Evolutionary conservation across 2,797 vertebrate genomes (phyloP).

Genomic region (Enteromius trimaculatus): DNA sequence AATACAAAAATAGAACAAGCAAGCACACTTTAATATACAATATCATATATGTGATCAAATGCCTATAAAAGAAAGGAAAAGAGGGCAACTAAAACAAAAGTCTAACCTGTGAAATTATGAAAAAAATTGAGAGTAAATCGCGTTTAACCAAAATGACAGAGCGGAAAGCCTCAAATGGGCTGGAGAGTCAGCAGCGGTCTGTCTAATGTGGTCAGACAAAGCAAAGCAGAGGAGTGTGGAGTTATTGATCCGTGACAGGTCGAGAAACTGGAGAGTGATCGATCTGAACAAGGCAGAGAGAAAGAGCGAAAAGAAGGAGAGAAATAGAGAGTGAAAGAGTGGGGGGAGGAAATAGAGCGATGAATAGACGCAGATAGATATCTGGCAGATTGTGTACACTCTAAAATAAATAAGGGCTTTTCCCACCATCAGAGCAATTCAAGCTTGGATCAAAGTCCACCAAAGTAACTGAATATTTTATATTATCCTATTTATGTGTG

Average conservation of each 20-base stretch:
- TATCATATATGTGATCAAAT: not conserved
- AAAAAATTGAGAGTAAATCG: slow-evolving; percentile 23
- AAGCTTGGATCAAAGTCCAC: not conserved
- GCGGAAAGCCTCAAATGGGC: slow-evolving; percentile 12
- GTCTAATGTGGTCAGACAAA: slow-evolving; percentile 50
- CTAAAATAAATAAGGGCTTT: slow-evolving; percentile 16
- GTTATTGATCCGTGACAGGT: slow-evolving; percentile 54
- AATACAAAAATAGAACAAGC: not conserved
- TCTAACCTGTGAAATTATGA: slow-evolving; percentile 4
- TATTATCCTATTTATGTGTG: not conserved
- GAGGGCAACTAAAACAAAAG: not conserved
- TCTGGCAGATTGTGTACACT: slow-evolving; percentile 26
- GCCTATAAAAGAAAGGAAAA: not conserved
- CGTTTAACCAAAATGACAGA: slow-evolving; percentile 26
- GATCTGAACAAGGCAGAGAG: slow-evolving; percentile 45
- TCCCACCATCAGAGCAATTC: not conserved
- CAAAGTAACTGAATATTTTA: not conserved
- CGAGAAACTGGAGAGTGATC: slow-evolving; percentile 49
- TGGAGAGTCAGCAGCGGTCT: slow-evolving; percentile 16
- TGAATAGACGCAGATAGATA: slow-evolving; percentile 21
- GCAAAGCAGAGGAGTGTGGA: slow-evolving; percentile 51
- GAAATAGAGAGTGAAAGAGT: not conserved
- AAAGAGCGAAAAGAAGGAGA: slow-evolving; percentile 6
- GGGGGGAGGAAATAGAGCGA: slow-evolving; percentile 19
- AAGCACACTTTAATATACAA: not conserved